Base-by-base conservation (phyloP, 2,888 invertebrate genomes). In the Bunonema sp. region DNA sequence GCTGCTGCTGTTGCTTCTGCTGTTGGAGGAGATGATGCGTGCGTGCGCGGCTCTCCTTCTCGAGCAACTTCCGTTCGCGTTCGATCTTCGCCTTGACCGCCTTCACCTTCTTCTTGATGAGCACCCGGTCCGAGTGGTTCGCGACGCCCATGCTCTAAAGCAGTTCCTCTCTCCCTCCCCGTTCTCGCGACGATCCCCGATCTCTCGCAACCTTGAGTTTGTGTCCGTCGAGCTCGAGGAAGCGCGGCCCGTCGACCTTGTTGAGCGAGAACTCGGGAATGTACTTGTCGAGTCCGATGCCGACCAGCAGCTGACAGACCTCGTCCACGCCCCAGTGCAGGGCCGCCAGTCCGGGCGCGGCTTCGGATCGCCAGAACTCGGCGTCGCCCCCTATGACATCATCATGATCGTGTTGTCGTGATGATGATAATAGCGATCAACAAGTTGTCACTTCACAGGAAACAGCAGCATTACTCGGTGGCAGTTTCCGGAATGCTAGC, bases 181-280 rank as follows among this genome's bases (percentile, higher is more conserved):
- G 28, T 26, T 26, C n/a, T 26, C 28, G 28, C 28, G 28, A 8
- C 18, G 10, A 20, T 34, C 2, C 10, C 7, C 34, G 21, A 18
- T 19, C 12, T 19, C 34, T 18, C 15, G 26, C 2, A 21, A 74
- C 75, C 70, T 91, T 93, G 51, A 93, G 79, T 72, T 86, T 87
- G 43, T 83, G 80, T 0, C 87, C 84, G 68, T 88, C 87, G 40
- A 93, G 76, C 49, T 82, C 79, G 34, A 93, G 74, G 42, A 93
- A 76, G 39, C 83, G 80, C 26, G 79, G 77, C 18, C 93, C 93
- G 70, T 83, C 84, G 39, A 93, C 82, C 66, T 82, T 82, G 59
- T 84, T 80, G 60, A 84, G 82, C 39, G 82, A 79, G 70, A 89
- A 86, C 60, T 83, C 82, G 36, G 82, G 78, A 56, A 83, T 81